Conservation (phyloP, 37 sponge, comb jelly and placozoan genomes). For the Oscarella lobularis region DNA sequence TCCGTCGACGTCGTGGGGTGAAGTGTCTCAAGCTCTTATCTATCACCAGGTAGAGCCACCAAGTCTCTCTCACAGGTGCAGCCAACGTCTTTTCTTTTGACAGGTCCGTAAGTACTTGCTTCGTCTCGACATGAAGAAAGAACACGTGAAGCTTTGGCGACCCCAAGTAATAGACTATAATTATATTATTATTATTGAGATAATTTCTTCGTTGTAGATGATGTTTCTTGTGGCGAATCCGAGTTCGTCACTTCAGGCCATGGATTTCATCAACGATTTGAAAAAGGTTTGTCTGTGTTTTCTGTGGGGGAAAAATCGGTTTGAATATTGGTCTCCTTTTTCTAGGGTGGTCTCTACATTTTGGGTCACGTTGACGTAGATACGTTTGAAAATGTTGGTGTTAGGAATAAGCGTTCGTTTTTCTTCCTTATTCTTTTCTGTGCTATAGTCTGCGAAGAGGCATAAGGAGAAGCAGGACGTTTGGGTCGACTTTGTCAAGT, state of each 20-base stretch:
- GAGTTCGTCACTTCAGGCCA: constrained; percentile 51
- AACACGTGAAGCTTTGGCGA: constrained; percentile 96
- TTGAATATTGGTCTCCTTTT: not conserved
- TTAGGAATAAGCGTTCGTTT: not conserved
- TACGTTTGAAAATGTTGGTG: constrained; percentile 39
- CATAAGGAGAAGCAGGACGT: constrained; percentile 29
- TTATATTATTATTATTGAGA: too few relatives aligned
- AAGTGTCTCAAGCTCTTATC: constrained; percentile 97
- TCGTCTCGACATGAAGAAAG: constrained; percentile 82
- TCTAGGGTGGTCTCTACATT: constrained; percentile 74
- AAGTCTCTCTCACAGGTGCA: not conserved
- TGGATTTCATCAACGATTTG: constrained; percentile 89
- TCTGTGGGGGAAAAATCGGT: not conserved
- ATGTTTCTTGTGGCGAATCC: constrained; percentile 88
- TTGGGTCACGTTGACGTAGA: constrained; percentile 64
- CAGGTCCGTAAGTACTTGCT: constrained; percentile 96
- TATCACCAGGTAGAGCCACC: constrained; percentile 79
- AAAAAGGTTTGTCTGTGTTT: constrained; percentile 58
- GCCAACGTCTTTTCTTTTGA: not conserved
- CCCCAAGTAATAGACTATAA: too few relatives aligned
- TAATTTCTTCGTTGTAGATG: too few relatives aligned
- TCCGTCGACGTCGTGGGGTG: constrained; percentile 93
- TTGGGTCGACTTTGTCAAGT: constrained; percentile 87
- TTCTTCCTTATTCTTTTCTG: not conserved
- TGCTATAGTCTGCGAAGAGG: not conserved